Evolutionary conservation across 2,113 vertebrate genomes (phyloP), one percentile per base, ranked within the genome.

Genomic region (Phrynocephalus versicolor): DNA sequence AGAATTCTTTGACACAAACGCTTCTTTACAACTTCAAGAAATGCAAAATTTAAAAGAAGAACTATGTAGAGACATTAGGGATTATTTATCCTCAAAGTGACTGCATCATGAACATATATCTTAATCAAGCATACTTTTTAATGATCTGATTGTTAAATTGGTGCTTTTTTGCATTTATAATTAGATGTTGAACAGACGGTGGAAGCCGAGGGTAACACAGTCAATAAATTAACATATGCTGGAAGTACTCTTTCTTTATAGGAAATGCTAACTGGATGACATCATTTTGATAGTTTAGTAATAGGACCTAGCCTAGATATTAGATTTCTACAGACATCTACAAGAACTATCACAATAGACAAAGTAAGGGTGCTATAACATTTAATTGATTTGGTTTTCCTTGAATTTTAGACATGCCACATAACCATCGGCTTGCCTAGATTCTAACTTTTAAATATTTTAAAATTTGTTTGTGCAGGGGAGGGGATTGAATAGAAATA

Each of bases 141-240:
- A 94, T 90, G 85, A 91, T 87, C 81, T 85, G 92, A 91, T 87
- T 93, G 87, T 85, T 81, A 90, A 91, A 86, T 91, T 90, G 16
- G 58, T 87, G 90, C 81, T 58, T 82, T 37, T 92, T 81, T 87
- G 88, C 83, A 83, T 92, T 92, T 90, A 82, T 89, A 90, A 76
- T 1, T 79, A 87, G 69, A 84, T 82, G 12, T 65, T 78, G 89
- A 93, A 93, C 90, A 95, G 92, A 94, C 90, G 92, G 93, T 86
- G 88, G 89, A 90, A 82, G 41, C 89, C 91, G 87, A 80, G 30
- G 78, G 30, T 89, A 91, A 92, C 91, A 75, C 78, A 91, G 90
- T 91, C 83, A 80, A 55, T 85, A 90, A 91, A 94, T 89, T 90
- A 90, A 92, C 87, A 88, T 81, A 51, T 0, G 9, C 90, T 85